These are phyloP conservation scores for Dicyrtomina minuta DNA, from an alignment of 2,888 invertebrate genomes.

Conservation along the genomic window DNA sequence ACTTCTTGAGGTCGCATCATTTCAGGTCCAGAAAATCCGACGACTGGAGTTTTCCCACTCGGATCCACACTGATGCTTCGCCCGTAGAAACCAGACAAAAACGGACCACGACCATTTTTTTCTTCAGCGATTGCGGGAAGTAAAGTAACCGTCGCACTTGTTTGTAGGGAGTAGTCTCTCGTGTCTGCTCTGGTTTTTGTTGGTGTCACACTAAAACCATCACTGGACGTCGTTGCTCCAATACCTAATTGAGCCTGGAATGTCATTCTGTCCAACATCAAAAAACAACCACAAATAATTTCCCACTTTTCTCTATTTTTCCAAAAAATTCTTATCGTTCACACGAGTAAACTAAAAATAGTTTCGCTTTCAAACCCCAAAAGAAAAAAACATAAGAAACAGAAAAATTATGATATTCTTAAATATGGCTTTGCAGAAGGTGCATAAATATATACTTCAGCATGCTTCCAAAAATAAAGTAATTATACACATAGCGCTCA, in stretches of 20 bases:
- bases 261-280: slow-evolving; percentile 18
- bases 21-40: neutral
- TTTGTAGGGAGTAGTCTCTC: slow-evolving; percentile 44
- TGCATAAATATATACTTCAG: neutral
- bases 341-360: too few species aligned
- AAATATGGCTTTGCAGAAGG: too few species aligned
- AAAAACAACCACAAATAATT: neutral
- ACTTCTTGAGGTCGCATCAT: slow-evolving; percentile 33
- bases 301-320: neutral
- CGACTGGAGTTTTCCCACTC: neutral
- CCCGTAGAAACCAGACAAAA: neutral
- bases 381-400: neutral
- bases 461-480: too few species aligned
- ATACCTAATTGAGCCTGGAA: slow-evolving; percentile 3
- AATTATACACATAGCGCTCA: too few species aligned
- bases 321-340: too few species aligned
- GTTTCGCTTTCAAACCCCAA: neutral
- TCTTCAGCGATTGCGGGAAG: slow-evolving; percentile 51
- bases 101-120: slow-evolving; percentile 31
- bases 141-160: slow-evolving; percentile 45
- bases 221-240: neutral
- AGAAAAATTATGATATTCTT: neutral
- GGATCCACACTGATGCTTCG: slow-evolving; percentile 32
- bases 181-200: slow-evolving; percentile 42
- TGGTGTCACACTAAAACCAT: slow-evolving; percentile 15